Evolutionary conservation across 2,797 vertebrate genomes (phyloP).

Genomic region (Sphenodon punctatus): DNA sequence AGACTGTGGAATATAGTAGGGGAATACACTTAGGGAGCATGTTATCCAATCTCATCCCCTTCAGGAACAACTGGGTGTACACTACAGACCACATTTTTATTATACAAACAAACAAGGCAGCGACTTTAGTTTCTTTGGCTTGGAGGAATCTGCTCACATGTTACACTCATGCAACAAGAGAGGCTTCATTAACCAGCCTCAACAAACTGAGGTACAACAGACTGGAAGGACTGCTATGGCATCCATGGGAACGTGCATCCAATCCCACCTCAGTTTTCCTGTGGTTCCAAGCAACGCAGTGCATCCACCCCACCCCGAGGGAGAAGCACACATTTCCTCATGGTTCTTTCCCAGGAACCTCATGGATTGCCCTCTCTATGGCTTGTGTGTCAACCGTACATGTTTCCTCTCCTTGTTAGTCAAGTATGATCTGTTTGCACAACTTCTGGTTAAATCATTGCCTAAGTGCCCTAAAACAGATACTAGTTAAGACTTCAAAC

Average conservation of each 20-base stretch:
- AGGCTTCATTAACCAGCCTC: conserved; percentile 23
- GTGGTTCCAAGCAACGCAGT: conserved; percentile 29
- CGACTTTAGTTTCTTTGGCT: conserved; percentile 20
- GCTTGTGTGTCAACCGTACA: neutral
- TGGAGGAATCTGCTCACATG: conserved; percentile 36
- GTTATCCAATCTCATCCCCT: neutral
- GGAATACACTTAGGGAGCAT: neutral
- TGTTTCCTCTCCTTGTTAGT: conserved; percentile 6
- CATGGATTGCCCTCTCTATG: conserved; percentile 15
- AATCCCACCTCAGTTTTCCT: conserved; percentile 4
- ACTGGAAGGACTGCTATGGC: conserved; percentile 30
- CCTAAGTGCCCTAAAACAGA: neutral
- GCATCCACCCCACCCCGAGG: neutral
- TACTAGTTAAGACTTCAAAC: neutral
- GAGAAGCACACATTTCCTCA: conserved; percentile 28
- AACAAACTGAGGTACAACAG: conserved; percentile 6
- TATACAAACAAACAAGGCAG: neutral
- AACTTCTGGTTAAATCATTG: neutral
- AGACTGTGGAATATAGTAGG: fast-evolving
- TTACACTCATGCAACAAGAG: conserved; percentile 41
- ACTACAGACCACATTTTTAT: neutral
- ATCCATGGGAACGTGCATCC: conserved; percentile 19
- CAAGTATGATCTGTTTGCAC: conserved; percentile 6
- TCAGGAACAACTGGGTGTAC: conserved; percentile 6
- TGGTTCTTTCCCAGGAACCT: conserved; percentile 36